Conservation (phyloP, 2,888 invertebrate species). For the Clusia tigrina region DNA sequence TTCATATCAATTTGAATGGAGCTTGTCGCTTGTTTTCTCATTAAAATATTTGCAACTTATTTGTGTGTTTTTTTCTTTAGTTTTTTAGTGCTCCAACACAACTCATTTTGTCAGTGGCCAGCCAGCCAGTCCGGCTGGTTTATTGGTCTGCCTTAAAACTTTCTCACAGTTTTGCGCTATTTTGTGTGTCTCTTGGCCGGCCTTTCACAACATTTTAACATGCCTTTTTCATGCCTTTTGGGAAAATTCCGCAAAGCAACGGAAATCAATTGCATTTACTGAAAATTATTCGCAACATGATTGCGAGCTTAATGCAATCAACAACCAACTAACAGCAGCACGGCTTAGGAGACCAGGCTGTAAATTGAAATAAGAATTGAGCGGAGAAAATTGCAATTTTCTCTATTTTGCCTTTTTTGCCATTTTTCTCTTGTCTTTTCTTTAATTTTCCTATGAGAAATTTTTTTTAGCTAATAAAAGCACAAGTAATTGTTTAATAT, state of each 20-base stretch:
- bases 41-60: neutral
- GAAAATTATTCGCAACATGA: conserved; percentile 14
- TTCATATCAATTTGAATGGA: neutral
- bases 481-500: too few relatives aligned
- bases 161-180: conserved; percentile 5
- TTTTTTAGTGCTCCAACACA: neutral
- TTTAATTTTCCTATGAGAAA: too few relatives aligned
- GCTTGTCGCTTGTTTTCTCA: neutral
- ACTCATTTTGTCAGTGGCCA: too few relatives aligned
- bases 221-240: neutral
- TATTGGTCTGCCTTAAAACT: neutral
- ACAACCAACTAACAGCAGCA: neutral
- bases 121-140: too few relatives aligned
- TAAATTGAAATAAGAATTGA: neutral
- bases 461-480: too few relatives aligned
- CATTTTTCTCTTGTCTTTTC: too few relatives aligned
- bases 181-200: neutral
- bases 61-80: neutral
- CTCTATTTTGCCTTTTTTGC: too few relatives aligned
- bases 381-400: too few relatives aligned
- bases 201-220: neutral
- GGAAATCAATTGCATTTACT: conserved; percentile 20
- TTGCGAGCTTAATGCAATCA: neutral
- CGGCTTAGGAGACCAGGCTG: neutral
- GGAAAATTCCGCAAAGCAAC: conserved; percentile 1